Conservation (phyloP, 2,113 vertebrate species). For the Limnothrissa miodon region DNA sequence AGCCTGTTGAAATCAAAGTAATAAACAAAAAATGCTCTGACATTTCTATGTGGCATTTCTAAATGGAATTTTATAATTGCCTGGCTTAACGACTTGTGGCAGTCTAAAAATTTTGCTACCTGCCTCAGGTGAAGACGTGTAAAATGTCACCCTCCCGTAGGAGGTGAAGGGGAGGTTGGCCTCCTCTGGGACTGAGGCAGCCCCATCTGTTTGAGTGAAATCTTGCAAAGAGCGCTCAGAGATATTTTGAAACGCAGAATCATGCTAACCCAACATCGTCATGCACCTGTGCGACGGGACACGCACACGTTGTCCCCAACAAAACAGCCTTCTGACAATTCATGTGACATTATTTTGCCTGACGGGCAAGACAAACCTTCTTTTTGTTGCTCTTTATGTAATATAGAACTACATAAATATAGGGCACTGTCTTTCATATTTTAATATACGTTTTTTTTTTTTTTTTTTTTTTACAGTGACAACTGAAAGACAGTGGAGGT, state of each 20-base stretch:
- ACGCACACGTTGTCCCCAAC: not conserved
- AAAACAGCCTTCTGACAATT: not conserved
- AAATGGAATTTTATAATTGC: not conserved
- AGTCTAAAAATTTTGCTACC: not conserved
- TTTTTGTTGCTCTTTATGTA: not conserved
- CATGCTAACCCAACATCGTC: not conserved
- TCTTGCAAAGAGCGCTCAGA: not conserved
- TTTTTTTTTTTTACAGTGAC: too few relatives aligned
- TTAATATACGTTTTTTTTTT: too few relatives aligned
- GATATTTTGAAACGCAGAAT: not conserved
- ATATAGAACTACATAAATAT: too few relatives aligned
- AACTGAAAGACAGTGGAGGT: too few relatives aligned
- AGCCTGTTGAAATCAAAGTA: not conserved
- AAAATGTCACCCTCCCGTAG: not conserved
- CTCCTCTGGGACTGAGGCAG: not conserved
- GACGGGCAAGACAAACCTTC: too few relatives aligned
- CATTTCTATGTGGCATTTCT: not conserved
- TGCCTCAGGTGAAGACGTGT: not conserved
- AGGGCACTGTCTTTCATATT: too few relatives aligned
- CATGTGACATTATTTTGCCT: too few relatives aligned
- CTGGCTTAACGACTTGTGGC: not conserved
- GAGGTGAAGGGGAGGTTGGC: not conserved
- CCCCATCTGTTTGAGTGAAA: not conserved
- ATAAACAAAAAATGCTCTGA: not conserved
- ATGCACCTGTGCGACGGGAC: not conserved